phyloP scores from a whole-genome alignment of 1,140 invertebrate species.

The Ceratosolen fusciceps region DNA sequence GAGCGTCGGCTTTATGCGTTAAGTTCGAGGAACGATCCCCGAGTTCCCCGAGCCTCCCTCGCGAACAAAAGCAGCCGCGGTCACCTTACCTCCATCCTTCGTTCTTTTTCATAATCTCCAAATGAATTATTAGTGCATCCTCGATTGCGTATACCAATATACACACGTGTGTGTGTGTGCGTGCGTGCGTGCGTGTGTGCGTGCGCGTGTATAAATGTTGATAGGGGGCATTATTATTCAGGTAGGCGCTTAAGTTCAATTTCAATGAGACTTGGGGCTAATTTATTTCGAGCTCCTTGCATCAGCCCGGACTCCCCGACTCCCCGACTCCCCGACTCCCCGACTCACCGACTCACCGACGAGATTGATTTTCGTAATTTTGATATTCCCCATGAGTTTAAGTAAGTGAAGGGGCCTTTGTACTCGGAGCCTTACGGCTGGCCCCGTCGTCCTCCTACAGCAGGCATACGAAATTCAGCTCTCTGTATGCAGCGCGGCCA shows the following conservation, averaged over 20 bases:
- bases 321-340: too few species aligned
- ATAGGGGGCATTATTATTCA: neutral
- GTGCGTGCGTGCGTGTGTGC: too few species aligned
- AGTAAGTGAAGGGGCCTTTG: conserved; percentile 14
- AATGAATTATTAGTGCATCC: neutral
- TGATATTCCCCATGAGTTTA: conserved; percentile 31
- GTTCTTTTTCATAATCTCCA: neutral
- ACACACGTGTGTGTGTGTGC: too few species aligned
- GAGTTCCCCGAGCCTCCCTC: too few species aligned
- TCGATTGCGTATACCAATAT: too few species aligned
- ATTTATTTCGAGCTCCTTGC: conserved; percentile 30
- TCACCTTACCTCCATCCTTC: too few species aligned
- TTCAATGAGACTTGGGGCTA: neutral
- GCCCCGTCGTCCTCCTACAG: neutral
- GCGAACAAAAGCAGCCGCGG: neutral
- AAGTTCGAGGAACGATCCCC: neutral
- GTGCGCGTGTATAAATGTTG: too few species aligned
- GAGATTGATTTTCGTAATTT: conserved; percentile 37
- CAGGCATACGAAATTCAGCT: neutral
- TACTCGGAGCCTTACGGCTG: neutral
- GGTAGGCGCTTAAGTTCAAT: neutral
- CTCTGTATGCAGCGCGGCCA: conserved; percentile 1
- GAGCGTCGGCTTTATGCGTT: neutral
- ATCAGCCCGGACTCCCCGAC: conserved; percentile 8
- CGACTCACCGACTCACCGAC: conserved; percentile 1